Evolutionary conservation across 2,888 invertebrate genomes (phyloP), one percentile per base, ranked within the genome.

Genomic region (Synanthedon andrenaeformis): DNA sequence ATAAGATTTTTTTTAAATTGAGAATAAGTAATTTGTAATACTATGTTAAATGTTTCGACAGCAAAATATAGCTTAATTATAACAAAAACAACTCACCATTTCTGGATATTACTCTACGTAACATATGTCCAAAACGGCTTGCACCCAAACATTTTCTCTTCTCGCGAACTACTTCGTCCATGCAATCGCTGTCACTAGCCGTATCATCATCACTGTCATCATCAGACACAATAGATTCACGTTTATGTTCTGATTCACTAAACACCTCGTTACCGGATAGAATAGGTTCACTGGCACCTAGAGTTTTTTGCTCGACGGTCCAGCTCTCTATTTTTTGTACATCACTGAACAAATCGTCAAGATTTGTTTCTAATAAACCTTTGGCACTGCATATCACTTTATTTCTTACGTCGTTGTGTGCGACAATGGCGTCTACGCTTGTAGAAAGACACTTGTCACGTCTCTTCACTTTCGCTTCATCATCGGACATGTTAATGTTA

Each of bases 311-410:
- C 64, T 82, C 80, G 52, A 65, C 69, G 52, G 63, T 69, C 80
- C 82, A 82, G 54, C 71, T 69, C 59, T 81, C 79, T 53, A 72
- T 57, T 60, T 72, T 76, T 57, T 76, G 72, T 58, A 74, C 74
- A 64, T 87, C 86, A 58, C 74, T 76, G 59, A 87, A 86, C 61
- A 87, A 67, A 68, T 86, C 87, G 65, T 87, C 87, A 74, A 87
- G 74, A 79, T 87, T 86, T 62, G 87, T 87, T 76, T 87, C 87
- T 83, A 87, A 77, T 74, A 87, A 79, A 79, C 87, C 87, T 86
- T 87, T 87, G 86, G 87, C 84, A 85, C 85, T 87, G 66, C 82
- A 79, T 81, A 86, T 84, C 79, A 87, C 87, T 80, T 81, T 83
- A 70, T 74, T 76, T 73, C 79, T 79, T 69, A 72, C 68, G 70